phyloP scores from a whole-genome alignment of 2,113 vertebrate species.

The Mormoops blainvillei region DNA sequence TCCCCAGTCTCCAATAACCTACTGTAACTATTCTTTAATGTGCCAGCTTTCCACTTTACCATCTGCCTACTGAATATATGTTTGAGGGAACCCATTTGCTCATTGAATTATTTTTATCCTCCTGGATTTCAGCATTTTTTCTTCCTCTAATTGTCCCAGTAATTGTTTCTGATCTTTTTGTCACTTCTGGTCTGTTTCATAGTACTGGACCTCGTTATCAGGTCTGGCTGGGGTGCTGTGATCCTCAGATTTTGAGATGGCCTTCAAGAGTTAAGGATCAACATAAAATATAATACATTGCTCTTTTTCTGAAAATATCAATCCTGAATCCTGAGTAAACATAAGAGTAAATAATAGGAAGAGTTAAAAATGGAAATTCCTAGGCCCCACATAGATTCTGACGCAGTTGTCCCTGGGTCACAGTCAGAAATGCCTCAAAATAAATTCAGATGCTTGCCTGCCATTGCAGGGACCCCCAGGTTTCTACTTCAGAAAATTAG shows the following conservation, averaged over 20 bases:
- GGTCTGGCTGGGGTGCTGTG: background rate
- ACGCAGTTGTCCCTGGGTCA: background rate
- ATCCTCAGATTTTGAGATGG: background rate
- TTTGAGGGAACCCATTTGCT: conserved; percentile 18
- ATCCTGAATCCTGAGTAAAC: background rate
- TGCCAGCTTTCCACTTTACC: conserved; percentile 25
- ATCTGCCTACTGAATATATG: background rate
- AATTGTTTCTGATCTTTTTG: background rate
- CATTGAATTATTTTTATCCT: conserved; percentile 29
- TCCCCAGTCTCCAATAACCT: background rate
- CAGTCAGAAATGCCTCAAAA: background rate
- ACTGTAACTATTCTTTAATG: conserved; percentile 46
- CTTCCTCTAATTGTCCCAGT: background rate
- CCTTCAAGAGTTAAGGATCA: background rate
- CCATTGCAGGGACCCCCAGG: background rate
- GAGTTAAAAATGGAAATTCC: background rate
- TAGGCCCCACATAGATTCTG: background rate
- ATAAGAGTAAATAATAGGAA: background rate
- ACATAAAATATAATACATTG: background rate
- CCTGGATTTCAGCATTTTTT: conserved; percentile 15
- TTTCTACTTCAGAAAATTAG: background rate
- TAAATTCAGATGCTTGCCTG: background rate
- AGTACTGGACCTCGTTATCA: background rate
- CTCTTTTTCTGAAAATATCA: background rate
- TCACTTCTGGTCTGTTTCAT: background rate